Evolutionary conservation across 1,140 invertebrate genomes (phyloP).

Genomic region (Drosophila grimshawi): DNA sequence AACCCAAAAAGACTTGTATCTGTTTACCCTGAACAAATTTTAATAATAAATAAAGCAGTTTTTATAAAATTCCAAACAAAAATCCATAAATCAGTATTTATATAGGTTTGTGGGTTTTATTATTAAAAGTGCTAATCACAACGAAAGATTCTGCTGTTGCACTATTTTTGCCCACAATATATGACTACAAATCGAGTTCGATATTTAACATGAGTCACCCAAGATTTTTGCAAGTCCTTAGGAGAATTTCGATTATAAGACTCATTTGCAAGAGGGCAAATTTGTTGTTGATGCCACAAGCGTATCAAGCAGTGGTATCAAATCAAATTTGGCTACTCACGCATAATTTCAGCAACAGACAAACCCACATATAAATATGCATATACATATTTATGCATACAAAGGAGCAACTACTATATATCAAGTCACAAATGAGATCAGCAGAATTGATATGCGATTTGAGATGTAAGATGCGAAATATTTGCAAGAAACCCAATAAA

Average conservation of each 20-base stretch:
- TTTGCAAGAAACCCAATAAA: slow-evolving; percentile 40
- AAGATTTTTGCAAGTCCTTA: background rate
- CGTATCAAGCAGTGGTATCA: slow-evolving; percentile 11
- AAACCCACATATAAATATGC: slow-evolving; percentile 13
- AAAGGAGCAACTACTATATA: background rate
- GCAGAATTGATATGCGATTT: slow-evolving; percentile 25
- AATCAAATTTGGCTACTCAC: slow-evolving; percentile 46
- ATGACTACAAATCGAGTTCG: no score
- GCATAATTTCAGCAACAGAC: slow-evolving; percentile 43
- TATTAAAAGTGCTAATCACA: no score
- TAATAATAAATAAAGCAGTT: no score
- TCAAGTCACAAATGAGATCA: slow-evolving; percentile 32
- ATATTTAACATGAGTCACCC: no score
- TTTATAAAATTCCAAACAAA: no score
- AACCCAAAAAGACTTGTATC: no score
- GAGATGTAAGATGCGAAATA: slow-evolving; percentile 17
- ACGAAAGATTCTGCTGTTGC: no score
- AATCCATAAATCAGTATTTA: no score
- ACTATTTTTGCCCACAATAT: no score
- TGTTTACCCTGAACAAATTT: no score
- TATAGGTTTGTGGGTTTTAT: no score
- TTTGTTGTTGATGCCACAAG: slow-evolving; percentile 22
- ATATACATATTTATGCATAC: background rate
- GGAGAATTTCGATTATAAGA: background rate
- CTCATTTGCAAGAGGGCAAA: slow-evolving; percentile 15